Percentiles rank a stretch among this genome's conserved stretches.
Conservation (phyloP, 1,140 invertebrate genomes). For the Psilanteris sp. region DNA sequence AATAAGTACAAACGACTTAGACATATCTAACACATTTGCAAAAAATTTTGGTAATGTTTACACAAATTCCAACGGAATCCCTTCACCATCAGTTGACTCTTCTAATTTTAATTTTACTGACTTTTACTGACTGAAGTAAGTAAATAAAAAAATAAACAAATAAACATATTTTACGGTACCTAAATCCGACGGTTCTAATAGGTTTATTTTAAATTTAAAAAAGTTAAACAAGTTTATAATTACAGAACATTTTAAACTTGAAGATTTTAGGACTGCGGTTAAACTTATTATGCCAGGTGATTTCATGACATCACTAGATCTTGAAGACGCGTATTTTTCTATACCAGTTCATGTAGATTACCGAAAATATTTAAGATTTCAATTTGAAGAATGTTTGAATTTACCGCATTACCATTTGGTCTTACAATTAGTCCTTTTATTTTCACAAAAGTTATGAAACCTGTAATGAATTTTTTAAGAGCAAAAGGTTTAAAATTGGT, state of each 20-base stretch:
- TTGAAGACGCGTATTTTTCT: conserved; percentile 49
- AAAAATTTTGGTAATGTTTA: too few species aligned
- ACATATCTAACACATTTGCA: too few species aligned
- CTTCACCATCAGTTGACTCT: too few species aligned
- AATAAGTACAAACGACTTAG: too few species aligned
- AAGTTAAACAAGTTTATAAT: conserved; percentile 62
- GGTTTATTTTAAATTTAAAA: conserved; percentile 65
- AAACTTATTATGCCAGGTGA: conserved; percentile 44
- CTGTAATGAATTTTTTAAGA: conserved; percentile 23
- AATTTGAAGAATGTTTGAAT: conserved; percentile 44
- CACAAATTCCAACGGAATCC: too few species aligned
- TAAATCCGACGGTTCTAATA: conserved; percentile 60
- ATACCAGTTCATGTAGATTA: conserved; percentile 21
- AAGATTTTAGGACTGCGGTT: conserved; percentile 59
- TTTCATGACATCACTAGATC: conserved; percentile 47
- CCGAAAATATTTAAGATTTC: conserved; percentile 66
- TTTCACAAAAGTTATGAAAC: conserved; percentile 58
- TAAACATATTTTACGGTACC: conserved; percentile 58
- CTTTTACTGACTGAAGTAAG: too few species aligned
- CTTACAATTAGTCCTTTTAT: conserved; percentile 59
- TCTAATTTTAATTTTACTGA: too few species aligned
- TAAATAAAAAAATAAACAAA: too few species aligned
- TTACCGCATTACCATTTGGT: conserved; percentile 63
- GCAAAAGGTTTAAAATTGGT: conserved; percentile 32
- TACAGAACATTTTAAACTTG: conserved; percentile 66